Conservation (phyloP, 2,888 invertebrate genomes). For the Adelognathus sp. region DNA sequence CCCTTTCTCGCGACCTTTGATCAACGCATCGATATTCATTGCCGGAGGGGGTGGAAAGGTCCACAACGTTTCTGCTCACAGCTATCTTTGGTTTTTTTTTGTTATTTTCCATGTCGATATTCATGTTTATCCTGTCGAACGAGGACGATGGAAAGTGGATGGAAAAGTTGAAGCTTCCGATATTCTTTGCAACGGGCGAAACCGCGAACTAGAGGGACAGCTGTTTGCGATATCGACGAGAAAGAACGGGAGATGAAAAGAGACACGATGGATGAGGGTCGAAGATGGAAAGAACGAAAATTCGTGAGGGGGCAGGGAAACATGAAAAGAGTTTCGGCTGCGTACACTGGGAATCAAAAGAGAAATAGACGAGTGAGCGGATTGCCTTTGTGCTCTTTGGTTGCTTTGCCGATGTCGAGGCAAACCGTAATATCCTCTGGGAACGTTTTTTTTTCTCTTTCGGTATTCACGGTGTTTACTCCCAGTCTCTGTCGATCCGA, state of each 20-base stretch:
- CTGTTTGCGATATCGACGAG: constrained; percentile 33
- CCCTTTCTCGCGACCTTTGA: constrained; percentile 10
- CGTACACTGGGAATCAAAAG: neutral
- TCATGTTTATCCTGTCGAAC: constrained; percentile 23
- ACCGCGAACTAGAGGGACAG: constrained; percentile 32
- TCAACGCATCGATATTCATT: constrained; percentile 49
- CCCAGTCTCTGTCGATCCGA: neutral
- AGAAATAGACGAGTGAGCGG: constrained; percentile 7
- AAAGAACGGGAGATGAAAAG: neutral
- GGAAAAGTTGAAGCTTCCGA: neutral
- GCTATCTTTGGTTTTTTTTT: constrained; percentile 21
- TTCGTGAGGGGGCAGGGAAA: constrained; percentile 6
- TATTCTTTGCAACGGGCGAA: constrained; percentile 11
- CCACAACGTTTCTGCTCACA: neutral
- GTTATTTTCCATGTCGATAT: constrained; percentile 33
- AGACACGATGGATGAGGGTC: neutral
- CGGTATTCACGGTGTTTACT: neutral
- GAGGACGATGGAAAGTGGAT: neutral
- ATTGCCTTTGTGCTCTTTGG: constrained; percentile 46
- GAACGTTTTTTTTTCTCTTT: constrained; percentile 23
- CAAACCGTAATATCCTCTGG: constrained; percentile 34
- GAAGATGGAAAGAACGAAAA: constrained; percentile 16
- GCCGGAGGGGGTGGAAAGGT: constrained; percentile 24
- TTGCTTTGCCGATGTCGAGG: constrained; percentile 45
- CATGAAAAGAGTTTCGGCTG: neutral